Conservation (phyloP, 1,140 invertebrate genomes). For the Zaprionus capensis region DNA sequence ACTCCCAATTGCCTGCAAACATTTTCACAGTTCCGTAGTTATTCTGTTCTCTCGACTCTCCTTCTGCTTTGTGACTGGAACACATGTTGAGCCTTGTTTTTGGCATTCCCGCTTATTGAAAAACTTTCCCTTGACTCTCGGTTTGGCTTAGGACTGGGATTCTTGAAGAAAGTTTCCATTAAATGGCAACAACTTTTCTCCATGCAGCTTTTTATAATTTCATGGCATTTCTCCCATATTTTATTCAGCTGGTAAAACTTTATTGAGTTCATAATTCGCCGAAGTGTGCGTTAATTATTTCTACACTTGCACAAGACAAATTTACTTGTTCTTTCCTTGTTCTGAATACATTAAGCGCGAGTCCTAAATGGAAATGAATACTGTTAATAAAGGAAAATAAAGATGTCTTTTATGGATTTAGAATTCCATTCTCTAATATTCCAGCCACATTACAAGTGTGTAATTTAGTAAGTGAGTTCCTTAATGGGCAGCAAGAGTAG, state of each 20-base stretch:
- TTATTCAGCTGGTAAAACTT: slow-evolving; percentile 52
- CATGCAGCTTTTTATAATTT: slow-evolving; percentile 60
- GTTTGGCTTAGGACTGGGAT: background rate
- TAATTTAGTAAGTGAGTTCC: background rate
- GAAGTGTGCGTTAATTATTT: slow-evolving; percentile 62
- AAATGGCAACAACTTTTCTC: slow-evolving; percentile 69
- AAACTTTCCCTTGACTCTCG: slow-evolving; percentile 60
- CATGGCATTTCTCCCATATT: slow-evolving; percentile 46
- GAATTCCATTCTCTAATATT: background rate
- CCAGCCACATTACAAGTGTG: background rate
- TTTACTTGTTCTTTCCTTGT: slow-evolving; percentile 46
- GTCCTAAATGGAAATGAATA: slow-evolving; percentile 4
- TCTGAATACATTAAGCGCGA: slow-evolving; percentile 26
- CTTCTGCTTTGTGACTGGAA: slow-evolving; percentile 15
- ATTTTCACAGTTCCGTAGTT: slow-evolving; percentile 50
- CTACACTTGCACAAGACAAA: slow-evolving; percentile 52
- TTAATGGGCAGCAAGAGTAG: background rate
- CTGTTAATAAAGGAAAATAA: slow-evolving; percentile 8
- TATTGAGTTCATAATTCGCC: slow-evolving; percentile 59
- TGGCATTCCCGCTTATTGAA: slow-evolving; percentile 71
- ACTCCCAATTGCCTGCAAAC: slow-evolving; percentile 17
- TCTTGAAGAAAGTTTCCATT: slow-evolving; percentile 60
- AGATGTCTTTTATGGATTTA: background rate
- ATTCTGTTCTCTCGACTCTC: slow-evolving; percentile 26
- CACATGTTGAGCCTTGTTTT: slow-evolving; percentile 59